phyloP scores from a whole-genome alignment of 2,888 invertebrate species.

The Azorinus chamasolen region DNA sequence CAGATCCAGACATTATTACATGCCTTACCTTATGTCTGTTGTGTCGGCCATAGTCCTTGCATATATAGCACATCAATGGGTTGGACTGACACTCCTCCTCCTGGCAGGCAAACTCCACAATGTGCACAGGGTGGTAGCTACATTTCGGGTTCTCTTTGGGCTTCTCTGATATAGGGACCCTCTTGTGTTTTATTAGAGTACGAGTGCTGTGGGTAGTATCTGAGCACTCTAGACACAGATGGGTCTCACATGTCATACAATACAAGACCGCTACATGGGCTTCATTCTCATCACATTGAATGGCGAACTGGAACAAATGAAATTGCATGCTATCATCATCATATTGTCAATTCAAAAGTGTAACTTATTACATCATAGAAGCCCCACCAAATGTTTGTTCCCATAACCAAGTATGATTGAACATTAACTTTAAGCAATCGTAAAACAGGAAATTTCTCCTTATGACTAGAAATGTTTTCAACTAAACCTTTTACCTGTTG shows the following conservation, averaged over 20 bases:
- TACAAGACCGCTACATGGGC: constrained; percentile 88
- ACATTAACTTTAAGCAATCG: too few relatives aligned
- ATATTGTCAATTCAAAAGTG: too few relatives aligned
- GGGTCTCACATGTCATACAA: constrained; percentile 88
- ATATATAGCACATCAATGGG: constrained; percentile 89
- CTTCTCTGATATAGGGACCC: constrained; percentile 88
- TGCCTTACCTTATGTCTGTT: constrained; percentile 88
- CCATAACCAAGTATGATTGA: too few relatives aligned
- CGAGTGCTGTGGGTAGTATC: constrained; percentile 88
- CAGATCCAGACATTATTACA: too few relatives aligned
- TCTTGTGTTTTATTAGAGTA: constrained; percentile 88
- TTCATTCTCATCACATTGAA: constrained; percentile 88
- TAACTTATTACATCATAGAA: too few relatives aligned
- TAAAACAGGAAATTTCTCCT: too few relatives aligned
- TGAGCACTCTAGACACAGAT: constrained; percentile 88
- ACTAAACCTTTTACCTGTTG: too few relatives aligned
- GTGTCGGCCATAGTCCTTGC: constrained; percentile 89
- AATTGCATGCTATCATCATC: too few relatives aligned
- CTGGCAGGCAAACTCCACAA: constrained; percentile 88
- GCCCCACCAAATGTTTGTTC: too few relatives aligned
- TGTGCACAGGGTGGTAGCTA: constrained; percentile 88
- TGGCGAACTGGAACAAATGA: constrained; percentile 84
- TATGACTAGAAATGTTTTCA: too few relatives aligned
- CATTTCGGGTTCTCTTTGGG: constrained; percentile 88
- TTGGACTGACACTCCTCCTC: constrained; percentile 88